These are phyloP conservation scores for Phymatocera aterrima DNA, from an alignment of 2,888 invertebrate species.

Conservation along the genomic window DNA sequence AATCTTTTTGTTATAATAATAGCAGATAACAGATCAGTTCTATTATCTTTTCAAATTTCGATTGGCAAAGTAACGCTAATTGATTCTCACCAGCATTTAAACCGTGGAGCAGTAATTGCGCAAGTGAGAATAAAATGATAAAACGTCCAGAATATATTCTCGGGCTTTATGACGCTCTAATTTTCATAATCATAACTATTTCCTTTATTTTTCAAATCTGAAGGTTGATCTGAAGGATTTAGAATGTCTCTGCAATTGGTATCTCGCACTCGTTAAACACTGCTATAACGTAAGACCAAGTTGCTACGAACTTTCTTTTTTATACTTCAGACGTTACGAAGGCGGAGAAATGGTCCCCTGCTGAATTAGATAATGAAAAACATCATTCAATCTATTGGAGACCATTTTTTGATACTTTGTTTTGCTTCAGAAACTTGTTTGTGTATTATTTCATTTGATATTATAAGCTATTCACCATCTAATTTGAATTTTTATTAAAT, in stretches of 20 bases:
- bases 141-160: background rate
- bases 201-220: background rate
- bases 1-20: constrained; percentile 72
- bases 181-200: background rate
- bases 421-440: background rate
- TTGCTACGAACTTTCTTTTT: constrained; percentile 51
- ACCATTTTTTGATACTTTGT: background rate
- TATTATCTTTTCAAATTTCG: constrained; percentile 70
- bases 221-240: constrained; percentile 32
- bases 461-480: background rate
- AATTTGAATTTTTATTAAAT: too few relatives aligned
- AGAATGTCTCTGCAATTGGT: constrained; percentile 50
- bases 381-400: background rate
- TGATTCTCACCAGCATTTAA: constrained; percentile 73
- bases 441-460: background rate
- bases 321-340: constrained; percentile 50
- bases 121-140: constrained; percentile 56
- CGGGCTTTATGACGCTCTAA: too few relatives aligned
- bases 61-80: constrained; percentile 71
- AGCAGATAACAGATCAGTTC: constrained; percentile 72
- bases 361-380: background rate
- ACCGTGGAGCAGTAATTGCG: constrained; percentile 72
- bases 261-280: constrained; percentile 40
- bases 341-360: constrained; percentile 48
- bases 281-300: constrained; percentile 48